These are phyloP conservation scores for Peromyscus aztecus DNA, from an alignment of 2,797 vertebrate genomes.

Conservation along the genomic window DNA sequence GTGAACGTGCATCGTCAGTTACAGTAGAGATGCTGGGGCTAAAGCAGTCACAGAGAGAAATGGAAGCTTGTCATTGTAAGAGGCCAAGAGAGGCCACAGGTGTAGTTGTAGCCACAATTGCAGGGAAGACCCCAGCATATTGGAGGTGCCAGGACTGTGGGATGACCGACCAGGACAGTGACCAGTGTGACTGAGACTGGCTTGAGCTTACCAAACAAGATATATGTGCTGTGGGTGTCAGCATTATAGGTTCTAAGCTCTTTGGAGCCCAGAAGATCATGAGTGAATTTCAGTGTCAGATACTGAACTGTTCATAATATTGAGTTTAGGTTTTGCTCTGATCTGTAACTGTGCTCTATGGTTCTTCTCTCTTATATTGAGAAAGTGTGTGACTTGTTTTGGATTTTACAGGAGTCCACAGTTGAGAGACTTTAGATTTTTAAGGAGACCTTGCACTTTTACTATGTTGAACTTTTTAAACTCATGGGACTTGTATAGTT, in stretches of 20 bases:
- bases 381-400: background rate
- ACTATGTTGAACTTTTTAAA: background rate
- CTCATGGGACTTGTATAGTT: background rate
- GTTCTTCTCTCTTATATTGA: background rate
- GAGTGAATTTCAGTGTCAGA: background rate
- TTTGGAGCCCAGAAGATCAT: background rate
- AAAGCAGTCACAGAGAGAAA: background rate
- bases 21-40: background rate
- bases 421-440: background rate
- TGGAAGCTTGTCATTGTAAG: background rate
- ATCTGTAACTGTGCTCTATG: background rate
- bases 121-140: background rate
- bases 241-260: background rate
- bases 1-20: background rate
- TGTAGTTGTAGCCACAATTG: background rate
- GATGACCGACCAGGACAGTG: background rate
- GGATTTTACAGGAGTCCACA: background rate
- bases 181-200: background rate
- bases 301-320: background rate
- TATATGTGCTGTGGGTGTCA: background rate
- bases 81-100: background rate
- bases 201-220: background rate
- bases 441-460: background rate
- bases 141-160: too few relatives aligned
- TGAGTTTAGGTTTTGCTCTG: background rate